Percentiles rank a stretch among this genome's conserved stretches.
These are phyloP conservation scores for Plecotus auritus DNA, from an alignment of 2,113 vertebrate genomes.

Conservation along the genomic window DNA sequence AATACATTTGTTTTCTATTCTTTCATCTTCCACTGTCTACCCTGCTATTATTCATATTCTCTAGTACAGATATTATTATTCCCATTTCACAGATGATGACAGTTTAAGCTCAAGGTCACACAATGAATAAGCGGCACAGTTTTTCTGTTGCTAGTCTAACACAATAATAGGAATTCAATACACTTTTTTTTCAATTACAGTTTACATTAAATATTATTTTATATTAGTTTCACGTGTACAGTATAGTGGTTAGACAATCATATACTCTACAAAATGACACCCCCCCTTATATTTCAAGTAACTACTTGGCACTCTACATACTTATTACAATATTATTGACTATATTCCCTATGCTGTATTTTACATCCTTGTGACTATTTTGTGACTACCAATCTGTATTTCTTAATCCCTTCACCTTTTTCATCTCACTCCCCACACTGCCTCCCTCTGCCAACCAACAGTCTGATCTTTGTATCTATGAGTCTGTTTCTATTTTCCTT, in stretches of 20 bases:
- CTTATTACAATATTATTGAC: neutral
- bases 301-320: neutral
- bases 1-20: neutral
- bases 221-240: neutral
- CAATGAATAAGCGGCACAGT: neutral
- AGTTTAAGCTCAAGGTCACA: neutral
- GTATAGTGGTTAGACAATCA: neutral
- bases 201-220: neutral
- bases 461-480: neutral
- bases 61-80: neutral
- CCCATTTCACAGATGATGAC: neutral
- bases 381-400: neutral
- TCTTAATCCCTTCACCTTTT: neutral
- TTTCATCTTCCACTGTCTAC: neutral
- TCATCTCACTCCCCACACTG: too few species aligned
- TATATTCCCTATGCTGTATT: neutral
- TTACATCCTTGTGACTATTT: neutral
- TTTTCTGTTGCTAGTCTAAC: neutral
- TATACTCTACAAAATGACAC: neutral
- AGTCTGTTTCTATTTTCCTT: neutral
- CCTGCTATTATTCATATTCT: neutral
- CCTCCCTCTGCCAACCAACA: neutral
- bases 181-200: neutral
- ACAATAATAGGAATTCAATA: neutral
- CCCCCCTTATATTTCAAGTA: neutral